Conservation (phyloP, 2,797 vertebrate genomes). For the Notamacropus eugenii region DNA sequence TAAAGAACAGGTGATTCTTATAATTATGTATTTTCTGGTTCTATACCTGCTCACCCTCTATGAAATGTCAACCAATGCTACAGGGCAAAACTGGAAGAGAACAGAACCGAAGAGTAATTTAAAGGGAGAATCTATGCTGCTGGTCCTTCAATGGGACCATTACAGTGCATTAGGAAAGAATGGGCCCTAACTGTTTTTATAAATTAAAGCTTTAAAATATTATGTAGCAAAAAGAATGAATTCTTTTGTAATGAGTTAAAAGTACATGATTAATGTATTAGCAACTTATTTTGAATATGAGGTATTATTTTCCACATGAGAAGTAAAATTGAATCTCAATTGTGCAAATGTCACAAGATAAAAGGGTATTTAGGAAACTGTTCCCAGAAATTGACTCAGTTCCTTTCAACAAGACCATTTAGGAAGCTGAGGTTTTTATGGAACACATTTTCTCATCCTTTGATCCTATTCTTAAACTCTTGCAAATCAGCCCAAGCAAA, state of each 20-base stretch:
- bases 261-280: conserved; percentile 40
- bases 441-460: conserved; percentile 31
- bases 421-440: conserved; percentile 43
- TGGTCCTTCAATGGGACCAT: conserved; percentile 35
- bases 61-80: conserved; percentile 87
- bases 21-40: conserved; percentile 82
- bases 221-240: conserved; percentile 42
- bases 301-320: conserved; percentile 39
- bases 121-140: conserved; percentile 79
- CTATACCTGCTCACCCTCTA: conserved; percentile 76
- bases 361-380: conserved; percentile 45
- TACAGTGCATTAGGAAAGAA: conserved; percentile 56
- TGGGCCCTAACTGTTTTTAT: conserved; percentile 66
- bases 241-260: conserved; percentile 57
- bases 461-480: conserved; percentile 48
- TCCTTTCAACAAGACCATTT: conserved; percentile 56
- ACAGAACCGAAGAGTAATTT: conserved; percentile 77
- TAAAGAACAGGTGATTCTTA: conserved; percentile 80
- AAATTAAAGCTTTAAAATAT: conserved; percentile 71
- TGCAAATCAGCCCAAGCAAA: conserved; percentile 54
- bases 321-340: conserved; percentile 44
- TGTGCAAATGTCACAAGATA: conserved; percentile 22
- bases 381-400: conserved; percentile 37
- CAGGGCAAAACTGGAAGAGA: conserved; percentile 78
- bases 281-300: conserved; percentile 35